Conservation (phyloP, 2,888 invertebrate genomes). For the Osmoderma eremita region DNA sequence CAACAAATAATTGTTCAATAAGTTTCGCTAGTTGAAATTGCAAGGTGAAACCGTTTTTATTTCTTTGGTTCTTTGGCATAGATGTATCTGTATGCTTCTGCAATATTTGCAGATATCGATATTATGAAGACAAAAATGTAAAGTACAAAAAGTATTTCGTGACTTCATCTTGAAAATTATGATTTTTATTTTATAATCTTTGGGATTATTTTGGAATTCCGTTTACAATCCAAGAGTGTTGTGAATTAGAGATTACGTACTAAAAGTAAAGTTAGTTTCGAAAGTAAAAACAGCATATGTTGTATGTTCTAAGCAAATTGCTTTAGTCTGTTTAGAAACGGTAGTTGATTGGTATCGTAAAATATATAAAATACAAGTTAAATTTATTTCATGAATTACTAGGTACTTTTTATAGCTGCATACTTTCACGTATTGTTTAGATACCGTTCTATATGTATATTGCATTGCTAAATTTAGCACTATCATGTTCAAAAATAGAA, state of each 20-base stretch:
- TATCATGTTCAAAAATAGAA: constrained; percentile 31
- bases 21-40: not conserved
- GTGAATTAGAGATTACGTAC: constrained; percentile 23
- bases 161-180: not conserved
- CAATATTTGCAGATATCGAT: not conserved
- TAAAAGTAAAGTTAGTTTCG: constrained; percentile 42
- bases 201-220: not conserved
- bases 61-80: not conserved
- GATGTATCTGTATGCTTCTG: not conserved
- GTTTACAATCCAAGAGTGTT: too few relatives aligned
- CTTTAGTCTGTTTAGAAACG: not conserved
- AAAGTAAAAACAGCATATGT: constrained; percentile 42
- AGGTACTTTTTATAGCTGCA: too few relatives aligned
- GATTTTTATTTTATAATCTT: not conserved
- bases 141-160: not conserved
- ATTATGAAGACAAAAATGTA: too few relatives aligned
- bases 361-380: not conserved
- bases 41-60: not conserved
- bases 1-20: not conserved
- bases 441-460: not conserved
- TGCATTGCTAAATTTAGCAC: constrained; percentile 29
- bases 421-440: too few relatives aligned
- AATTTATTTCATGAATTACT: not conserved
- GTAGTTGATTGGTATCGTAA: too few relatives aligned
- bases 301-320: constrained; percentile 4